Evolutionary conservation across 2,113 vertebrate species (phyloP).

Genomic region (Microtus ochrogaster): DNA sequence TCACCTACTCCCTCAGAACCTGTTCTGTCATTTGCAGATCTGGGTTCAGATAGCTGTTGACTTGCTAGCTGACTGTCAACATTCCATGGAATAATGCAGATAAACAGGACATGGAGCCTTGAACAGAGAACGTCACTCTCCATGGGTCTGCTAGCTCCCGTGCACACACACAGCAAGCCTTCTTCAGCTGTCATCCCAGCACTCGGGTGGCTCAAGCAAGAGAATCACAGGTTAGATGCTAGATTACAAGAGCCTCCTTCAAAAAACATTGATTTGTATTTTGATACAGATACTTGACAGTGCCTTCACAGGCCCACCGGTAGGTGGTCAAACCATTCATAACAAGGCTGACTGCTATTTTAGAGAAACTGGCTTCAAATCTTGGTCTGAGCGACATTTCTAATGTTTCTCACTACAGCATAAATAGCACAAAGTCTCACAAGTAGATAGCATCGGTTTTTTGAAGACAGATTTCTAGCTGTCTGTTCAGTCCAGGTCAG

Average conservation of each 20-base stretch:
- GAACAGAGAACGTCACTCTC: background rate
- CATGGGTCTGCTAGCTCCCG: background rate
- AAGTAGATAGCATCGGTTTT: slow-evolving; percentile 58
- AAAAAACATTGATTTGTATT: background rate
- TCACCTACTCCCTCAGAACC: background rate
- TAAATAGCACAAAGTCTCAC: slow-evolving; percentile 53
- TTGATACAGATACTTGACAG: background rate
- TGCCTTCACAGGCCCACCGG: background rate
- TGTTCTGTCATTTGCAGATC: slow-evolving; percentile 12
- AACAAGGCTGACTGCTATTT: slow-evolving; percentile 40
- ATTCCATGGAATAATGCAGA: background rate
- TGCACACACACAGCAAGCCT: background rate
- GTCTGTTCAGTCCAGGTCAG: background rate
- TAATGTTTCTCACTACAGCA: slow-evolving; percentile 5
- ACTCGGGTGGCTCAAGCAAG: background rate
- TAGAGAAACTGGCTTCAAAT: background rate
- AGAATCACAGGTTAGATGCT: background rate
- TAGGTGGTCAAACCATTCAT: background rate
- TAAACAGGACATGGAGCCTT: background rate
- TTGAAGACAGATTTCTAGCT: slow-evolving; percentile 37
- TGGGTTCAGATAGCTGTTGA: background rate
- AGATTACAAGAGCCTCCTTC: background rate
- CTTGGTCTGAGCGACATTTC: slow-evolving; percentile 57
- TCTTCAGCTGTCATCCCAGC: background rate
- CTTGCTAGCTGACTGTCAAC: background rate